Conservation (phyloP, 2,113 vertebrate species). For the Cyprinodon brontotheroides region DNA sequence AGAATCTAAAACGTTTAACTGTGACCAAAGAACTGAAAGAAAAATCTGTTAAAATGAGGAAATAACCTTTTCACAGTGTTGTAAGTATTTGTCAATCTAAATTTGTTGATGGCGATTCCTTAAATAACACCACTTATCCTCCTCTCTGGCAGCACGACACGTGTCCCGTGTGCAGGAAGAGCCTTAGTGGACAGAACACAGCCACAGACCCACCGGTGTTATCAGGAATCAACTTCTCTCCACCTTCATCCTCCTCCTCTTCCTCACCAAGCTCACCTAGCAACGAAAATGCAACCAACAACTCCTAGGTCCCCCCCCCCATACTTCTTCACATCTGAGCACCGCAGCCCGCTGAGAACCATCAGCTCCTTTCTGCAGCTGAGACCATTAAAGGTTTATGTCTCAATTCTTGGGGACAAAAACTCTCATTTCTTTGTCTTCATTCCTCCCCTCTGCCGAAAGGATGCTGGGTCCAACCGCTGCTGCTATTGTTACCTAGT, state of each 20-base stretch:
- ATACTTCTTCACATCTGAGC: slow-evolving; percentile 14
- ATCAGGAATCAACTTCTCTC: slow-evolving; percentile 91
- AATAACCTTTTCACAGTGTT: background rate
- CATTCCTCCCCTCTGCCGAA: slow-evolving; percentile 43
- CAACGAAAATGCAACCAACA: slow-evolving; percentile 89
- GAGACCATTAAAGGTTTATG: slow-evolving; percentile 29
- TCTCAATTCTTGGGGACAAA: slow-evolving; percentile 34
- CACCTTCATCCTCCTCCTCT: slow-evolving; percentile 85
- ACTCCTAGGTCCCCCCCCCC: slow-evolving; percentile 81
- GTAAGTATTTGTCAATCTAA: background rate
- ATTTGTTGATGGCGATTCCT: slow-evolving; percentile 1
- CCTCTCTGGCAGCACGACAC: slow-evolving; percentile 87
- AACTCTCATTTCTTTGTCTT: slow-evolving; percentile 24
- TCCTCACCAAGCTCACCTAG: slow-evolving; percentile 90
- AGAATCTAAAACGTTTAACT: background rate
- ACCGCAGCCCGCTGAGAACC: slow-evolving; percentile 21
- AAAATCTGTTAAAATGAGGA: background rate
- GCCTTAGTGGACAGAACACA: slow-evolving; percentile 96
- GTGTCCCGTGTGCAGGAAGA: slow-evolving; percentile 97
- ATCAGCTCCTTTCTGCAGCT: slow-evolving; percentile 19
- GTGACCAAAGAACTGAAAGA: background rate
- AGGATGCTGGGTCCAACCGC: slow-evolving; percentile 24
- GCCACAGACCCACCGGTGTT: slow-evolving; percentile 94
- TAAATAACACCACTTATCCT: background rate
- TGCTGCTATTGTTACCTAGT: slow-evolving; percentile 40